phyloP scores from a whole-genome alignment of 2,888 invertebrate genomes.

The Dilophus febrilis region DNA sequence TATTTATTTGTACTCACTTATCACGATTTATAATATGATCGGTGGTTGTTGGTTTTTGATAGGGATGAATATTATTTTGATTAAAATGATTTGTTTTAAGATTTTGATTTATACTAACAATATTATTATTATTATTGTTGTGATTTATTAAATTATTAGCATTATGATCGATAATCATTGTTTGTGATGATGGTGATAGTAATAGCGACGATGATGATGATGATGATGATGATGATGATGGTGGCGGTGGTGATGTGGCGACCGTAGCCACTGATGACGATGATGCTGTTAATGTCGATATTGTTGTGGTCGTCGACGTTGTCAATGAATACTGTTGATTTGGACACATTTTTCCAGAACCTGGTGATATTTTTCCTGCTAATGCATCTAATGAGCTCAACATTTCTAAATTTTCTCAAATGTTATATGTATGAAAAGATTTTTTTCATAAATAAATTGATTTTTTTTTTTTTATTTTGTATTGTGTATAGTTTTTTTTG shows the following conservation, averaged over 20 bases:
- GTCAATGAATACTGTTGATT: constrained; percentile 6
- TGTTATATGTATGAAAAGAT: too few relatives aligned
- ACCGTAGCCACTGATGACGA: too few relatives aligned
- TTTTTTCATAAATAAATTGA: too few relatives aligned
- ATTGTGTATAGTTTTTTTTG: too few relatives aligned
- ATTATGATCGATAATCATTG: too few relatives aligned
- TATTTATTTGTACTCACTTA: too few relatives aligned
- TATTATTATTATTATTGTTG: constrained; percentile 16
- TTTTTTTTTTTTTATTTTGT: too few relatives aligned
- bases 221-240: too few relatives aligned
- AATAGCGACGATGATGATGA: too few relatives aligned
- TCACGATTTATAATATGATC: constrained; percentile 2
- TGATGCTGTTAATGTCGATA: too few relatives aligned
- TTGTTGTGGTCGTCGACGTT: constrained; percentile 13
- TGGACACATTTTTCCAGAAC: constrained; percentile 34
- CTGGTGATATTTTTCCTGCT: constrained; percentile 80
- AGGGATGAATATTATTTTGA: constrained; percentile 20
- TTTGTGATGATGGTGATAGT: too few relatives aligned
- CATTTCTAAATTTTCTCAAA: constrained; percentile 37
- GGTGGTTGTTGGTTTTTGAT: constrained; percentile 21
- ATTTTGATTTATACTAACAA: constrained; percentile 2
- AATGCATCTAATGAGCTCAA: constrained; percentile 74
- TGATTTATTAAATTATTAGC: constrained; percentile 11
- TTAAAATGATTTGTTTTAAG: constrained; percentile 21
- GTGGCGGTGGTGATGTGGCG: too few relatives aligned